Evolutionary conservation across 2,888 invertebrate species (phyloP).

Genomic region (Morpho helenor): DNA sequence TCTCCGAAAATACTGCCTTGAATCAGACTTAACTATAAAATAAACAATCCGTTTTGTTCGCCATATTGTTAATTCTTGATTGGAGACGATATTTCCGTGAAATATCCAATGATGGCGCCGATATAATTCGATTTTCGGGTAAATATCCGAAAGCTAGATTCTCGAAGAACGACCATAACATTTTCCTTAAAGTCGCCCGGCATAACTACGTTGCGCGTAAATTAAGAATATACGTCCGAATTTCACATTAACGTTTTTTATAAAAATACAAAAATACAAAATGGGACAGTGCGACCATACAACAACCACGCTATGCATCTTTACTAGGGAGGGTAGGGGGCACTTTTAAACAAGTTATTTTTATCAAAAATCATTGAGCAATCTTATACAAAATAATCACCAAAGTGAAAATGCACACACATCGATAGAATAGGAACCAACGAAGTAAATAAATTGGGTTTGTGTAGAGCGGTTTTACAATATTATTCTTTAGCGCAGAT

Average conservation of each 20-base stretch:
- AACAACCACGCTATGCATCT: constrained; percentile 58
- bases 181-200: constrained; percentile 3
- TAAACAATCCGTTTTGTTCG: neutral
- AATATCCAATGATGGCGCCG: neutral
- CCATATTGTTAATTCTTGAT: neutral
- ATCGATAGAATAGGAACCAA: constrained; percentile 30
- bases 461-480: neutral
- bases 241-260: constrained; percentile 72
- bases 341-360: constrained; percentile 47
- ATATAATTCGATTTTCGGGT: neutral
- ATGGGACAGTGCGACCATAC: constrained; percentile 74
- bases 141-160: constrained; percentile 1
- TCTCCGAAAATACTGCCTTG: neutral
- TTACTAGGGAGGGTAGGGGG: constrained; percentile 61
- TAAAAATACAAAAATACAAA: constrained; percentile 80
- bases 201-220: constrained; percentile 65
- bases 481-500: neutral
- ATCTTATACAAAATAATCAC: constrained; percentile 56
- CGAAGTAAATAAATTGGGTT: constrained; percentile 10
- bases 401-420: constrained; percentile 51
- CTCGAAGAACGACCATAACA: constrained; percentile 2
- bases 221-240: constrained; percentile 70
- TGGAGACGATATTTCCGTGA: neutral
- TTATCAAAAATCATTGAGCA: constrained; percentile 66
- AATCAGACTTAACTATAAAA: neutral